Evolutionary conservation across 1,140 invertebrate species (phyloP), one percentile per base, ranked within the genome.

Genomic region (Sycobia sp.): DNA sequence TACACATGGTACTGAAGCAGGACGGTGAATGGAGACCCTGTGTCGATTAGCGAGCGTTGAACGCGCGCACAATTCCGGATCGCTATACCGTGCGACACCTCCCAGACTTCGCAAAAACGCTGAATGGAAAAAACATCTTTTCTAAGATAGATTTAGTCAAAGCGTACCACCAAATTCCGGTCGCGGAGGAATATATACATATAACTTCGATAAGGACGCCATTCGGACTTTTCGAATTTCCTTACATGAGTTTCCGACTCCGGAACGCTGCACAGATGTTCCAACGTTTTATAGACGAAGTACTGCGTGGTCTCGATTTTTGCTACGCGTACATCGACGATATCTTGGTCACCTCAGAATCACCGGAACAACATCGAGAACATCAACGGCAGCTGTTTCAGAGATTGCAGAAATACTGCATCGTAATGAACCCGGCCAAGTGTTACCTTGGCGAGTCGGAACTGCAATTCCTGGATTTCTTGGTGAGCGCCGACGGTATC

Each of bases 1-100:
- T 84, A 13, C 77, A 82, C 50, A 60, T 84, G 38, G 77, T 80
- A 0, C 67, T 69, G 0, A 85, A 46, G n/a, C 11, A 9, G 8
- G 43, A 46, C 43, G 43, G 22, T 0, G 59, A 67, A 0, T 76
- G 72, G 66, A 61, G 43, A 9, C 43, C 20, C 5, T 46, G 43
- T 65, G 79, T 82, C 0, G 84, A 86, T 56, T 86, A 83, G 60
- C 66, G 81, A 14, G 41, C 10, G 1, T 67, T 85, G 7, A 85
- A 86, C 67, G 59, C 56, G 1, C 46, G 64, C 1, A 70, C 70
- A 0, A 51, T 62, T 11, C 43, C 43, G 20, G 43, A 46, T 22
- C 3, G 43, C 4, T 46, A 46, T 9, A 9, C 20, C 8, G 4
- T 80, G 0, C 73, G 16, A 7, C 39, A 20, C 23, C 10, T 44